Percentiles rank a stretch among this genome's conserved stretches.
These are phyloP conservation scores for Lathamus discolor DNA, from an alignment of 2,113 vertebrate species.

Conservation along the genomic window DNA sequence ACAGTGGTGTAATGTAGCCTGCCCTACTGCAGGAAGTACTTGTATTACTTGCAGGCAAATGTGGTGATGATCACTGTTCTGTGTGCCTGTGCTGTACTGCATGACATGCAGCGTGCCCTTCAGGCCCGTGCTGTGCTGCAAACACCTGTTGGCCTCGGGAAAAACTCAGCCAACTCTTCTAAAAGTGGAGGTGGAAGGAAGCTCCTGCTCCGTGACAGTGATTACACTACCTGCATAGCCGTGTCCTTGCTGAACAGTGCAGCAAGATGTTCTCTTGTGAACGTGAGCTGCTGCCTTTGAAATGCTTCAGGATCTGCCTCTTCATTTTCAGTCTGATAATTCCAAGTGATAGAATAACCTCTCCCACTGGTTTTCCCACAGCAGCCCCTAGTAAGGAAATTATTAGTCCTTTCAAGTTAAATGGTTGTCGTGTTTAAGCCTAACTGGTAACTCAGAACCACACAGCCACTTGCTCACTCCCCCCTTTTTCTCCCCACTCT, in stretches of 20 bases:
- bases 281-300: not conserved
- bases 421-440: not conserved
- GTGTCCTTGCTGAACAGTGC: not conserved
- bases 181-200: not conserved
- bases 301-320: not conserved
- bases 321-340: not conserved
- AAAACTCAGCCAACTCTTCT: not conserved
- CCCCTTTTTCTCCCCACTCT: not conserved
- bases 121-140: not conserved
- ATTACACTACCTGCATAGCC: accelerated
- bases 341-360: not conserved
- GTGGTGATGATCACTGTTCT: not conserved
- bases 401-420: not conserved
- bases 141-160: not conserved
- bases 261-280: not conserved
- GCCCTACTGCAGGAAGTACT: not conserved
- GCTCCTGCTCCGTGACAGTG: not conserved
- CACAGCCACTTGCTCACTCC: not conserved
- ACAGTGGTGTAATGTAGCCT: not conserved
- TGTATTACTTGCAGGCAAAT: not conserved
- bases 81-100: not conserved
- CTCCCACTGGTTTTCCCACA: not conserved
- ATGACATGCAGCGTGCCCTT: not conserved
- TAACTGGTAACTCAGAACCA: not conserved
- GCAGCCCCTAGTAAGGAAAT: not conserved